A percentile compares a stretch with the other conserved stretches of the same genome.
phyloP scores from a whole-genome alignment of 1,140 invertebrate species.

The Anastrepha ludens region DNA sequence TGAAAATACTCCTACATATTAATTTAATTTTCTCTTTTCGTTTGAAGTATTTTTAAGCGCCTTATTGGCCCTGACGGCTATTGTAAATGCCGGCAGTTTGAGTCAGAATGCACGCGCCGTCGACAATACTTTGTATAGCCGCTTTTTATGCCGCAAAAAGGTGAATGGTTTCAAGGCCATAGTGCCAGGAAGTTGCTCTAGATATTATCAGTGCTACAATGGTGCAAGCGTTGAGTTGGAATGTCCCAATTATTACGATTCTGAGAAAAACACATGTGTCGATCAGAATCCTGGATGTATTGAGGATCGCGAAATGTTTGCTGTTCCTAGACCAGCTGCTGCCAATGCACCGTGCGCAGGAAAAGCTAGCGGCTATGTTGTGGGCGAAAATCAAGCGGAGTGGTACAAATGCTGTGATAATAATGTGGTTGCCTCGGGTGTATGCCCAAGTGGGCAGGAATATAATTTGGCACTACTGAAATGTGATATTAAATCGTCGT shows the following conservation, averaged over 20 bases:
- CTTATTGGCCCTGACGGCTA: neutral
- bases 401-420: slow-evolving; percentile 55
- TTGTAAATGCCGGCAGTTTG: slow-evolving; percentile 13
- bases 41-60: slow-evolving; percentile 9
- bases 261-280: slow-evolving; percentile 15
- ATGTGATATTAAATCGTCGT: slow-evolving; percentile 39
- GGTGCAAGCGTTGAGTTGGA: slow-evolving; percentile 59
- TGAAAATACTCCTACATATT: neutral
- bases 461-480: slow-evolving; percentile 50
- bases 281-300: slow-evolving; percentile 43
- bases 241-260: slow-evolving; percentile 66
- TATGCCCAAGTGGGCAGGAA: slow-evolving; percentile 6
- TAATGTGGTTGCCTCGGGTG: neutral
- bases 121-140: slow-evolving; percentile 64
- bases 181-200: slow-evolving; percentile 69
- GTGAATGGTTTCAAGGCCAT: slow-evolving; percentile 64
- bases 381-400: slow-evolving; percentile 36
- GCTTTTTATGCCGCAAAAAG: slow-evolving; percentile 64
- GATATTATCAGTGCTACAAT: slow-evolving; percentile 67
- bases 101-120: slow-evolving; percentile 53
- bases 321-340: neutral
- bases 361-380: slow-evolving; percentile 46
- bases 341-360: slow-evolving; percentile 34
- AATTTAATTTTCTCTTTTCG: neutral
- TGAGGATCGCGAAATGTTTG: neutral